Evolutionary conservation across 2,113 vertebrate genomes (phyloP), one percentile per base, ranked within the genome.

Genomic region (Pitta sordida): DNA sequence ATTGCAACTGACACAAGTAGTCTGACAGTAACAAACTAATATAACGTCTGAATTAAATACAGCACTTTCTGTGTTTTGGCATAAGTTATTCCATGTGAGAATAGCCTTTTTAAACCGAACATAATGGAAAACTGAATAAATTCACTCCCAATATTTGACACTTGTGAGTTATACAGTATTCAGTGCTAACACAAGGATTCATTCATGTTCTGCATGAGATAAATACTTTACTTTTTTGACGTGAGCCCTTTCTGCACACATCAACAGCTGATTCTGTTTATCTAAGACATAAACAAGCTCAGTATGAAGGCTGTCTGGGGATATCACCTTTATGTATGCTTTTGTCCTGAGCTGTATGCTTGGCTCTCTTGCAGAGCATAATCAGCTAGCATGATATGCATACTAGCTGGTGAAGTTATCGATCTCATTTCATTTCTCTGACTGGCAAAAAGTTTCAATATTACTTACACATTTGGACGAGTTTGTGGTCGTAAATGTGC

Each of bases 381-480:
- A 55, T n/a, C 65, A 94, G 68, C 49, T 58, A 59, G 39, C 2
- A 5, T 16, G 36, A 73, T 34, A 5, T 26, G 86, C 13, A 7
- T 63, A 70, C 26, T n/a, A n/a, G n/a, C n/a, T 29, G 18, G 67
- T 51, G 67, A 88, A 88, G 36, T 30, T 34, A 59, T 14, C 49
- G 52, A 90, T 74, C 49, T 51, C 1, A 0, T 37, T 78, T 75
- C 32, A 5, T 46, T 60, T 68, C 69, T 69, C 27, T 51, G 19
- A 75, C 24, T 30, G 21, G 18, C 2, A 12, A 81, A 56, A 85
- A 59, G 34, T 64, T 83, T 83, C 46, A 24, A 3, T 82, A 92
- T 60, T 86, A 99, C 99, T 99, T 97, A 99, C 99, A 99, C 99
- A 83, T 98, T 99, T 86, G 99, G 99, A 93, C 99, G 99, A 95